Conservation (phyloP, 1,140 invertebrate species). For the Lasaia peninsularis region DNA sequence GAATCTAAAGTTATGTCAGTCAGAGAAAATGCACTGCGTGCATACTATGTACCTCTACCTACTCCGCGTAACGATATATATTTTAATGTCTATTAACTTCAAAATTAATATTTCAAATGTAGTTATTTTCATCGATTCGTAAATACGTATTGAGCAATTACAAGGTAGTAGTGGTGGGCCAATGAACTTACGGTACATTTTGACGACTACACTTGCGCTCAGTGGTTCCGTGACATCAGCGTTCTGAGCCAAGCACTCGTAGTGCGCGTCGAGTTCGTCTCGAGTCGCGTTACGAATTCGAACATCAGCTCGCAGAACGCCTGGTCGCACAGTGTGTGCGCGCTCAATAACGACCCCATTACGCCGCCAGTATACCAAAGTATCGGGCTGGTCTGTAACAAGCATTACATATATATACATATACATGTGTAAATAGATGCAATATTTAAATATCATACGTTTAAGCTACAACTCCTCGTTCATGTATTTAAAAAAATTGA, state of each 20-base stretch:
- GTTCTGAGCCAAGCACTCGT: constrained; percentile 62
- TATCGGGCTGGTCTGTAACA: constrained; percentile 41
- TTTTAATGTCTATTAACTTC: too few species aligned
- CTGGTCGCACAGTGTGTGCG: constrained; percentile 29
- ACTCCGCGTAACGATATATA: too few species aligned
- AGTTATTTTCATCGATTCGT: too few species aligned
- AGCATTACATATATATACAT: background rate
- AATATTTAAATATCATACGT: too few species aligned
- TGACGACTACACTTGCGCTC: constrained; percentile 45
- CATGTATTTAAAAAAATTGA: too few species aligned
- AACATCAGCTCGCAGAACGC: constrained; percentile 41
- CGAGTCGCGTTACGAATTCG: constrained; percentile 40
- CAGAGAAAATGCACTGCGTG: too few species aligned
- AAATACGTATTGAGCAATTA: background rate
- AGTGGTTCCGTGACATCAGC: constrained; percentile 58
- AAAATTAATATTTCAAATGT: too few species aligned
- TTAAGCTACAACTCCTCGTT: too few species aligned
- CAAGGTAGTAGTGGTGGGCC: background rate
- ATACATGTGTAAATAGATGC: too few species aligned
- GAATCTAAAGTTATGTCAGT: too few species aligned
- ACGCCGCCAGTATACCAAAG: constrained; percentile 56
- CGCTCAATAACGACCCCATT: constrained; percentile 46
- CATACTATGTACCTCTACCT: too few species aligned
- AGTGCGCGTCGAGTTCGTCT: constrained; percentile 53
- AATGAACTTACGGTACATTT: constrained; percentile 57